Evolutionary conservation across 2,113 vertebrate species (phyloP).

Genomic region (Lonchura striata): DNA sequence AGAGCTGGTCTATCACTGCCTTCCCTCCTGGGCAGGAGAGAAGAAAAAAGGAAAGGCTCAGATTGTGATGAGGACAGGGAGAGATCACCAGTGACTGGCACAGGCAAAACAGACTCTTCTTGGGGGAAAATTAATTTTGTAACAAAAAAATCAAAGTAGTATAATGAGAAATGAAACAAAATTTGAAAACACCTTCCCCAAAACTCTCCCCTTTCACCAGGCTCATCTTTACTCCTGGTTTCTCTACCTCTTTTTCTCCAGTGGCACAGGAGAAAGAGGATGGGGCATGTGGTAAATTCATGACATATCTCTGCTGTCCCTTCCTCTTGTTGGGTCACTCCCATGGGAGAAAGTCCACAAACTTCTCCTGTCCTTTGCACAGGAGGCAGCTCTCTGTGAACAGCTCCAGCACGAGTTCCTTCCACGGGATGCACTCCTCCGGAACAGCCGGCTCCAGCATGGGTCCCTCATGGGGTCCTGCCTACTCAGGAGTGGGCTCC

Average conservation of each 20-base stretch:
- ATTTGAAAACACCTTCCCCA: neutral
- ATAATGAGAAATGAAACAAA: neutral
- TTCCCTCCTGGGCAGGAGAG: neutral
- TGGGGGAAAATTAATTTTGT: neutral
- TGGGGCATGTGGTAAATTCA: neutral
- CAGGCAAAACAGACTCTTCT: neutral
- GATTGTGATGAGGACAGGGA: neutral
- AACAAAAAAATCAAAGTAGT: neutral
- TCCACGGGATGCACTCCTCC: neutral
- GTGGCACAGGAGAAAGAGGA: neutral
- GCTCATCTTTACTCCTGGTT: neutral
- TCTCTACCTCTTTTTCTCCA: neutral
- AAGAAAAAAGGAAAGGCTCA: neutral
- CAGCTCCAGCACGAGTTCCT: neutral
- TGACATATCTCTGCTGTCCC: neutral
- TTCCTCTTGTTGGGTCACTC: accelerated
- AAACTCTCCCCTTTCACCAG: accelerated
- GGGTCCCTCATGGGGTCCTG: neutral
- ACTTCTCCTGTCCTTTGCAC: neutral
- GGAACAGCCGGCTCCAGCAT: neutral
- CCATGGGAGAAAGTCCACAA: neutral
- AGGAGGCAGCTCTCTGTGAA: neutral
- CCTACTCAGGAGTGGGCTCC: neutral
- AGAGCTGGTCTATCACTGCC: neutral
- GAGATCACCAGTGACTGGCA: neutral